Percentiles rank a stretch among this genome's conserved stretches.
Conservation (phyloP, 2,797 vertebrate species). For the Acrossocheilus wenchowensis region DNA sequence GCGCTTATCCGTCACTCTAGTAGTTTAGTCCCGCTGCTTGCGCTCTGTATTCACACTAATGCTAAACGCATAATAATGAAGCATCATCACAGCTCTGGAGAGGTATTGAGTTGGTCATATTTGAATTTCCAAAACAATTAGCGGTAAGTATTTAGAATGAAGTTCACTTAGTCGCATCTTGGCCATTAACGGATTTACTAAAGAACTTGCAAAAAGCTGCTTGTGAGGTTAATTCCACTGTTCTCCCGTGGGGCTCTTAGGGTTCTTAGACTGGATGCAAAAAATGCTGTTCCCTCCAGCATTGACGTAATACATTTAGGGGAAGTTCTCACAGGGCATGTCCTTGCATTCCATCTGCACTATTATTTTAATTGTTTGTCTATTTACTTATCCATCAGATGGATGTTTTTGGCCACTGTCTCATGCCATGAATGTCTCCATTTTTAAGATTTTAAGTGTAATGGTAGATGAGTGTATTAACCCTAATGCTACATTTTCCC, state of each 20-base stretch:
- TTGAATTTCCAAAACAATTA: not conserved
- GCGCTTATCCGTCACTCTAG: not conserved
- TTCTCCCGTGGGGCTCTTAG: not conserved
- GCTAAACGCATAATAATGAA: not conserved
- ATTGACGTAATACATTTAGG: not conserved
- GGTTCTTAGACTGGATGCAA: not conserved
- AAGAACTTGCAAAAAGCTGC: conserved; percentile 8
- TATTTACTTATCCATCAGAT: not conserved
- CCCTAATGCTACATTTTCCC: conserved; percentile 47
- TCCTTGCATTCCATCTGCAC: conserved; percentile 2
- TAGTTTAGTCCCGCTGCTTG: not conserved
- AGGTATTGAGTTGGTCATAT: not conserved
- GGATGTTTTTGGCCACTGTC: not conserved
- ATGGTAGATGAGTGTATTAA: not conserved
- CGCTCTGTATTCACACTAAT: not conserved
- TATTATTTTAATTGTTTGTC: conserved; percentile 5
- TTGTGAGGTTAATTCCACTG: conserved; percentile 18
- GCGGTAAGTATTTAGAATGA: not conserved
- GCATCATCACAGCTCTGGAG: not conserved
- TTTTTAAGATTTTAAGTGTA: not conserved
- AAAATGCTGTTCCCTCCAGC: not conserved
- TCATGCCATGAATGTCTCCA: not conserved
- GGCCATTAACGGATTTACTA: conserved; percentile 13
- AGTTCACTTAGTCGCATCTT: conserved; percentile 5
- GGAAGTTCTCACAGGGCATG: not conserved